Evolutionary conservation across 2,888 invertebrate species (phyloP).

Genomic region (Liodrosophila aerea): DNA sequence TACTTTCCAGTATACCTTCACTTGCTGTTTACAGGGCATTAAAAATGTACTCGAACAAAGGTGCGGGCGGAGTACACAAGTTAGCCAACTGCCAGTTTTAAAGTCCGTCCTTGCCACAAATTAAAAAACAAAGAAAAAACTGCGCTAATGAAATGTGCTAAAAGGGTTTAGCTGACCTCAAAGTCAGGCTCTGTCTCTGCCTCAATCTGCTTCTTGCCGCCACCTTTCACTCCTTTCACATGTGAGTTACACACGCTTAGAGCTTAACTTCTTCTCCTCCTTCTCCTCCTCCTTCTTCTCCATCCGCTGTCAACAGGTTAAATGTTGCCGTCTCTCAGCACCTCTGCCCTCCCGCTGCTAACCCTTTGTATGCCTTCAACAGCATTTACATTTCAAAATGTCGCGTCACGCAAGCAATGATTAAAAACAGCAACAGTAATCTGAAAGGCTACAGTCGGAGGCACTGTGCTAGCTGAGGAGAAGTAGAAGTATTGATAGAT

Average conservation of each 20-base stretch:
- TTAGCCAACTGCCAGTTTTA: conserved; percentile 8
- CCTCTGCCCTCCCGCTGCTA: not conserved
- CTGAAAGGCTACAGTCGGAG: too few species aligned
- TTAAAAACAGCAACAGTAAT: conserved; percentile 29
- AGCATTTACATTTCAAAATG: conserved; percentile 49
- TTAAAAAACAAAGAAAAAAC: conserved; percentile 4
- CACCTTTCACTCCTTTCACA: conserved; percentile 7
- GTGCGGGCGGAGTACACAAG: conserved; percentile 1
- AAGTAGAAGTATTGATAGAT: too few species aligned
- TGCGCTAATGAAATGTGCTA: conserved; percentile 68
- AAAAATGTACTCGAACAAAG: not conserved
- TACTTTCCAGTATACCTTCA: too few species aligned
- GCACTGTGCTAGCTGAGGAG: too few species aligned
- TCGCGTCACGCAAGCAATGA: conserved; percentile 31
- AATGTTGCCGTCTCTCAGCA: conserved; percentile 9
- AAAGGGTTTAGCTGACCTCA: conserved; percentile 70
- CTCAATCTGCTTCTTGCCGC: too few species aligned
- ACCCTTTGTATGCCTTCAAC: not conserved
- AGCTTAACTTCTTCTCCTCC: not conserved
- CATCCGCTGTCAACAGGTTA: conserved; percentile 57
- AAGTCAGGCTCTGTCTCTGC: conserved; percentile 24
- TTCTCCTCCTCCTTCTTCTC: too few species aligned
- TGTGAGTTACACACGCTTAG: conserved; percentile 3
- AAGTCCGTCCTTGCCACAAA: not conserved
- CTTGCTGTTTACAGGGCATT: too few species aligned